A percentile compares a stretch with the other conserved stretches of the same genome.
These are phyloP conservation scores for Marmota flaviventris DNA, from an alignment of 2,113 vertebrate genomes.

Conservation along the genomic window DNA sequence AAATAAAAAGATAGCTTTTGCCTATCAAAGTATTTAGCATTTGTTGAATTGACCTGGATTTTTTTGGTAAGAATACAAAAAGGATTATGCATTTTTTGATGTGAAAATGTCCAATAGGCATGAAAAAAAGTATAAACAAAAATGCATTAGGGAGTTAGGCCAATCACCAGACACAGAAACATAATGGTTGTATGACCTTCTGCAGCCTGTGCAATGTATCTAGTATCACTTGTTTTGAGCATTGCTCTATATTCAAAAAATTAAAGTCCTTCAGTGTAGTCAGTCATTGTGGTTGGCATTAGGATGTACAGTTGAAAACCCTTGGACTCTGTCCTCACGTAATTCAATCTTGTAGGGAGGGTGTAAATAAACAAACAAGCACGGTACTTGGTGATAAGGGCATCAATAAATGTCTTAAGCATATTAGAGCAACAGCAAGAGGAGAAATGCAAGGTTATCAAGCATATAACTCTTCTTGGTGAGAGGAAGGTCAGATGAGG, in stretches of 20 bases:
- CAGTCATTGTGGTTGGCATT: not conserved
- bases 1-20: not conserved
- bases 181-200: not conserved
- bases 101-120: not conserved
- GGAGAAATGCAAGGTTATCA: not conserved
- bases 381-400: not conserved
- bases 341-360: constrained; percentile 3
- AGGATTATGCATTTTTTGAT: not conserved
- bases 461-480: not conserved
- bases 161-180: not conserved
- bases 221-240: constrained; percentile 12
- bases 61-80: not conserved
- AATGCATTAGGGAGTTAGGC: not conserved
- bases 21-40: not conserved
- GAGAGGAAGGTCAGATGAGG: not conserved
- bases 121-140: not conserved
- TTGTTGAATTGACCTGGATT: not conserved
- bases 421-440: not conserved
- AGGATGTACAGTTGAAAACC: not conserved
- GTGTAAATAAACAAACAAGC: not conserved
- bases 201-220: not conserved
- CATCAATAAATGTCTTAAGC: constrained; percentile 25
- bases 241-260: not conserved
- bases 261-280: not conserved
- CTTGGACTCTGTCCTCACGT: not conserved